A percentile compares a stretch with the other conserved stretches of the same genome.
Evolutionary conservation across 1,140 invertebrate species (phyloP).

Genomic region (Leptinotarsa lineolata): DNA sequence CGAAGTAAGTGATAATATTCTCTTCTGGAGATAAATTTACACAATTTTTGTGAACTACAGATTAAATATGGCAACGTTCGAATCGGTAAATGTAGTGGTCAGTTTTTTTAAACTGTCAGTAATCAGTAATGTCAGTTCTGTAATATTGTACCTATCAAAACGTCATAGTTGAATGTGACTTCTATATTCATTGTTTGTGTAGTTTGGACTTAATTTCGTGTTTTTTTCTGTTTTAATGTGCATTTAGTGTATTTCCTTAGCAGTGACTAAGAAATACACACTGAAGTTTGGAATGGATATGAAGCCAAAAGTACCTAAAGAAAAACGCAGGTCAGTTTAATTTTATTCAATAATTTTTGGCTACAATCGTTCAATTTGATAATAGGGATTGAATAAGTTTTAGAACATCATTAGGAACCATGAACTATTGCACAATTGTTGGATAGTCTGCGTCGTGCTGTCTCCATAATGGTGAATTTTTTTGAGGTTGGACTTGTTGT

Average conservation of each 20-base stretch:
- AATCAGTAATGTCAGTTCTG: not conserved
- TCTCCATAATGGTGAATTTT: not conserved
- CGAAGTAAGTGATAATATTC: too few species aligned
- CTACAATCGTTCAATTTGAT: not conserved
- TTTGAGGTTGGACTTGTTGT: not conserved
- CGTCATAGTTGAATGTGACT: slow-evolving; percentile 6
- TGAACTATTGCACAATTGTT: too few species aligned
- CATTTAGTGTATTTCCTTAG: slow-evolving; percentile 44
- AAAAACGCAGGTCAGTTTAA: slow-evolving; percentile 46
- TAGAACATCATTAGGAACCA: too few species aligned
- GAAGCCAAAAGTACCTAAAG: slow-evolving; percentile 41
- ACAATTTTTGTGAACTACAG: too few species aligned
- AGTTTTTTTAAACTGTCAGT: not conserved
- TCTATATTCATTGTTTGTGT: not conserved
- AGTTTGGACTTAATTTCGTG: not conserved
- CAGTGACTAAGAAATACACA: slow-evolving; percentile 48
- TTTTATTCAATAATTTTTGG: not conserved
- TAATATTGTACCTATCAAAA: not conserved
- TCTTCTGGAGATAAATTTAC: too few species aligned
- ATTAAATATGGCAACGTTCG: not conserved
- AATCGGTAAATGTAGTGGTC: not conserved
- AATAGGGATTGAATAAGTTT: not conserved
- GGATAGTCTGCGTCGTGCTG: too few species aligned
- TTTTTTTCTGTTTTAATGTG: not conserved
- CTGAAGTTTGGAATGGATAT: slow-evolving; percentile 38